Base-by-base conservation (phyloP, 2,888 invertebrate genomes). In the Halictus ligatus region DNA sequence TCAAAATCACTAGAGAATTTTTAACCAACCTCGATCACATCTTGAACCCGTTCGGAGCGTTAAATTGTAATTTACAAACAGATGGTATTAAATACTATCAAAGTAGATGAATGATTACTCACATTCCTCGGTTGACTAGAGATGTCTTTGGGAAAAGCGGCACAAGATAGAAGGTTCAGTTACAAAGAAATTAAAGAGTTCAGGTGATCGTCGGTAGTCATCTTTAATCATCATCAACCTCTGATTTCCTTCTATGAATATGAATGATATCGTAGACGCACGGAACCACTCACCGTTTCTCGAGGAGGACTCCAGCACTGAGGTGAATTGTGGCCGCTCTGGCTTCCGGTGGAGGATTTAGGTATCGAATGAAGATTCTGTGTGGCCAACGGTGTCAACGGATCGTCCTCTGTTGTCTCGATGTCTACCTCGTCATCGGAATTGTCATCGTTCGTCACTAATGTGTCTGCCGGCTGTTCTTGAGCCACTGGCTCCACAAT, bases 361-460 rank as follows among this genome's bases (percentile, higher is more conserved):
- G 93, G 91, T 15, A 92, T 86, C 10, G 92, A 91, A 75, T 92
- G 92, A 54, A 92, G 89, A 88, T 92, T 93, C 43, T 92, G 91
- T 21, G 92, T 75, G 0, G 90, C 90, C 40, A 91, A 84, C 46
- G 92, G 89, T 7, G 93, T 89, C 48, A 95, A 95, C n/a, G 95
- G 93, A 85, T 97, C 97, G 89, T 98, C 98, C 92, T 98, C 98
- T 0, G 98, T 98, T 15, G 98, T 98, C 94, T 98, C 98, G 89
- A 98, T 98, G 93, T 98, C 98, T 18, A 98, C 98, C 89, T 97
- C 97, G 94, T 98, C 98, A 92, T 98, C 98, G 85, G 98, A 97
- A 91, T 97, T 97, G 18, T 97, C 96, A 81, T 97, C 89, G 95
- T 96, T 87, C 91, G 94, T 67, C 93, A 95, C 84, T 92, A 95